These are phyloP conservation scores for Diarsia rubi DNA, from an alignment of 2,888 invertebrate genomes.

Conservation along the genomic window DNA sequence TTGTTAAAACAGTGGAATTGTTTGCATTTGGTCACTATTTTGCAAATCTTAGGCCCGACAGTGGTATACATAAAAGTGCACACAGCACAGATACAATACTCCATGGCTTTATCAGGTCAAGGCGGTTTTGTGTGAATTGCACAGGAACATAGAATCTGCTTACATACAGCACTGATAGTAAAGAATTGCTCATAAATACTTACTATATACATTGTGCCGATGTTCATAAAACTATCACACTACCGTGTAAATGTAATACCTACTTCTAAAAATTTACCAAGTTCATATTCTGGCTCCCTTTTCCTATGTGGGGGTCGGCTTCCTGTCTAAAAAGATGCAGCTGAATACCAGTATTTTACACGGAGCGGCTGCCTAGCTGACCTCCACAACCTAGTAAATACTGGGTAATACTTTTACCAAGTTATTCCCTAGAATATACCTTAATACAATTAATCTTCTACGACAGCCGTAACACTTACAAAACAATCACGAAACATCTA, in stretches of 20 bases:
- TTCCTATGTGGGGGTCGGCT: too few relatives aligned
- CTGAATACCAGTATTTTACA: too few relatives aligned
- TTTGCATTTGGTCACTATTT: not conserved
- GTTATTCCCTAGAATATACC: not conserved
- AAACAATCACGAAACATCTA: constrained; percentile 50
- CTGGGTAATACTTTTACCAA: not conserved
- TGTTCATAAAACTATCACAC: too few relatives aligned
- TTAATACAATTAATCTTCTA: constrained; percentile 14
- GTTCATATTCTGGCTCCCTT: too few relatives aligned
- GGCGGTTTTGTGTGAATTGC: not conserved
- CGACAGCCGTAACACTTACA: constrained; percentile 26
- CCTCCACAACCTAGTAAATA: too few relatives aligned
- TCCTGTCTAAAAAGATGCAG: too few relatives aligned
- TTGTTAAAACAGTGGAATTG: not conserved
- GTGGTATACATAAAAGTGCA: not conserved
- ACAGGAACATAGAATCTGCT: not conserved
- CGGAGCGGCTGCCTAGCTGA: too few relatives aligned
- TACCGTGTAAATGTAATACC: not conserved
- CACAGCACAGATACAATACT: not conserved
- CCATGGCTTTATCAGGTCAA: not conserved
- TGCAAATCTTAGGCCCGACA: not conserved
- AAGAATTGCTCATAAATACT: too few relatives aligned
- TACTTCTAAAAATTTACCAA: not conserved
- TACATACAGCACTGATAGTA: too few relatives aligned
- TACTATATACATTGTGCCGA: too few relatives aligned